phyloP scores from a whole-genome alignment of 2,113 vertebrate species.

The Pteronura brasiliensis region DNA sequence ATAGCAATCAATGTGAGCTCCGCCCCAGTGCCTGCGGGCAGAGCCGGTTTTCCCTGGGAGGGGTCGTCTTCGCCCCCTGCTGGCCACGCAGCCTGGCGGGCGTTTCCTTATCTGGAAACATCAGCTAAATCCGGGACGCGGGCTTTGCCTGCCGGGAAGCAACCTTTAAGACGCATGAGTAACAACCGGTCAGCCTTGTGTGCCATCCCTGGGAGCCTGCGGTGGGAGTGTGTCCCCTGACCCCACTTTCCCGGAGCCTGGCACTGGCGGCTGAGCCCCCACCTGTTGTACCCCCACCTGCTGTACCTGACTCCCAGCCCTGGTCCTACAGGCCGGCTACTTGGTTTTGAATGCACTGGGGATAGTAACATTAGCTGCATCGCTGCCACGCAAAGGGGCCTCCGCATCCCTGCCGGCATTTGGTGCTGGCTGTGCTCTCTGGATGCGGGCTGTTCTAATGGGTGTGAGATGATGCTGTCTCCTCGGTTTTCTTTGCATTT shows the following conservation, averaged over 20 bases:
- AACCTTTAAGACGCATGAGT: accelerated
- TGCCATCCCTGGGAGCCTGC: accelerated
- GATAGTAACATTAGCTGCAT: neutral
- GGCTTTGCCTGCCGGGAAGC: neutral
- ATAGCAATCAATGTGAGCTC: neutral
- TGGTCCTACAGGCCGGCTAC: no score
- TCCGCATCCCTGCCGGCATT: accelerated
- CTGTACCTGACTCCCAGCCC: neutral
- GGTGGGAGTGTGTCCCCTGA: no score
- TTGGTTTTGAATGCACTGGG: neutral
- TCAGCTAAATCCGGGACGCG: accelerated
- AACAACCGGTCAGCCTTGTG: accelerated
- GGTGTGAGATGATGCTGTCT: no score
- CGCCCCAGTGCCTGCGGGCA: accelerated
- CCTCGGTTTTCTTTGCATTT: neutral
- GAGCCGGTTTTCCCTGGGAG: accelerated
- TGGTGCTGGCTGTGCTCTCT: neutral
- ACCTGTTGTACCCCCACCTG: neutral
- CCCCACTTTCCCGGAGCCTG: neutral
- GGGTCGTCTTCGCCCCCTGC: neutral
- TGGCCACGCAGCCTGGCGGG: accelerated
- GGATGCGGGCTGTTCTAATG: neutral
- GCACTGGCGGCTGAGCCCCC: neutral
- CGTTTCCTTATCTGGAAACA: accelerated
- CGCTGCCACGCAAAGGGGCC: neutral